These are phyloP conservation scores for Chaenogobius annularis DNA, from an alignment of 2,113 vertebrate species.

Conservation along the genomic window DNA sequence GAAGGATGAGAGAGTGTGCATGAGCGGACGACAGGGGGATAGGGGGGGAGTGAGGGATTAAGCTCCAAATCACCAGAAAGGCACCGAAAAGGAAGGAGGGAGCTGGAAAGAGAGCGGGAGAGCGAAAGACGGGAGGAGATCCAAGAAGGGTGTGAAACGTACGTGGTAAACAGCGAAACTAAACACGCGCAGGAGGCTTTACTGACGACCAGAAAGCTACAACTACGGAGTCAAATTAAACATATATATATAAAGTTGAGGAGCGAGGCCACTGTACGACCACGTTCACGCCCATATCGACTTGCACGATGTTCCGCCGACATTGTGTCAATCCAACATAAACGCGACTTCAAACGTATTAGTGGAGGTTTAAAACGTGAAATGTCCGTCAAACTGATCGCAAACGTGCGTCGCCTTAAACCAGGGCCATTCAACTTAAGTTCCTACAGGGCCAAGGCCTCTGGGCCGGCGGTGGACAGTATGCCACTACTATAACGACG, in stretches of 20 bases:
- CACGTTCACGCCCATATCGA: too few species aligned
- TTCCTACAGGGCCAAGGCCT: too few species aligned
- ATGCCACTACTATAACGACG: too few species aligned
- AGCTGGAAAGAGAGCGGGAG: background rate
- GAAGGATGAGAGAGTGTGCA: slow-evolving; percentile 42
- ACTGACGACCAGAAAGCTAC: background rate
- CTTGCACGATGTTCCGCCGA: too few species aligned
- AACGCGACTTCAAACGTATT: too few species aligned
- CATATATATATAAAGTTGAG: too few species aligned
- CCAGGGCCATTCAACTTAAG: too few species aligned
- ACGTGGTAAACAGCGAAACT: background rate
- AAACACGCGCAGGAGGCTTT: background rate
- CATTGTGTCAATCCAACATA: too few species aligned
- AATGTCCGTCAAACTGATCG: too few species aligned
- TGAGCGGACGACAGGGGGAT: slow-evolving; percentile 44
- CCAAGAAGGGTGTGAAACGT: slow-evolving; percentile 1
- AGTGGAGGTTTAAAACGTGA: too few species aligned
- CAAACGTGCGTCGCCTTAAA: too few species aligned
- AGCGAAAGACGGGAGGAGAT: background rate
- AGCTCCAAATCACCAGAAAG: slow-evolving; percentile 76
- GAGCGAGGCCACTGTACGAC: background rate
- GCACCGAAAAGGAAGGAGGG: slow-evolving; percentile 50
- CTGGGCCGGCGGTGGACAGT: too few species aligned
- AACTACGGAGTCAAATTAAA: background rate
- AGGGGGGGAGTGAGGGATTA: slow-evolving; percentile 57